Conservation (phyloP, 2,113 vertebrate genomes). For the Miniopterus natalensis region DNA sequence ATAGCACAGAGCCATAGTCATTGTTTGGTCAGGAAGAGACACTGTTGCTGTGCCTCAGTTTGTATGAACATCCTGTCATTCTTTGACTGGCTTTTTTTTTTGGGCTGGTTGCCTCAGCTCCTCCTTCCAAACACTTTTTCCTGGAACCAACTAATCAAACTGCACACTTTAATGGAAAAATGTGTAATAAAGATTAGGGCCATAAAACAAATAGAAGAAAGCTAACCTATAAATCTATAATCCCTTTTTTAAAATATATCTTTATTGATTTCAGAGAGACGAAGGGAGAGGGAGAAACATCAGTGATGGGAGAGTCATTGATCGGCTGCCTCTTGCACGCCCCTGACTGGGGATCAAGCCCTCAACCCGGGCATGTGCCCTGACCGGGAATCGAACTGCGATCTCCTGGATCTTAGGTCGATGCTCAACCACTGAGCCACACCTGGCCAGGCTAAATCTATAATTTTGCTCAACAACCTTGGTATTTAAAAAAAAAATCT, state of each 20-base stretch:
- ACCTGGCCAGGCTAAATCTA: too few relatives aligned
- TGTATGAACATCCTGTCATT: background rate
- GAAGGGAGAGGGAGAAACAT: too few relatives aligned
- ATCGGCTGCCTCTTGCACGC: too few relatives aligned
- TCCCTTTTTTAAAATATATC: too few relatives aligned
- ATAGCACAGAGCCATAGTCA: background rate
- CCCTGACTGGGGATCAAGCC: too few relatives aligned
- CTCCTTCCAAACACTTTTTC: background rate
- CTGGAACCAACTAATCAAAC: constrained; percentile 17
- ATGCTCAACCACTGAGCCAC: too few relatives aligned
- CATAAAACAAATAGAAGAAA: constrained; percentile 47
- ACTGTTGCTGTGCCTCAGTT: background rate
- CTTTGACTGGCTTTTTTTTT: background rate
- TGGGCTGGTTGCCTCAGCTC: background rate
- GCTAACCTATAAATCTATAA: background rate
- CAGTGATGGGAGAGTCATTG: too few relatives aligned
- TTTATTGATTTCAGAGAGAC: too few relatives aligned
- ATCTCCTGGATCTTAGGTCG: too few relatives aligned
- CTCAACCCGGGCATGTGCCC: too few relatives aligned
- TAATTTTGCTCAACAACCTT: background rate
- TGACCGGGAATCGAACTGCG: too few relatives aligned
- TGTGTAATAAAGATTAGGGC: background rate
- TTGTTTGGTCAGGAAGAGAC: background rate
- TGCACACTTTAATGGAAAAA: constrained; percentile 19
- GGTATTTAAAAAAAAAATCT: background rate